A percentile compares a stretch with the other conserved stretches of the same genome.
Conservation (phyloP, 2,113 vertebrate genomes). For the Tretioscincus oriximinensis region DNA sequence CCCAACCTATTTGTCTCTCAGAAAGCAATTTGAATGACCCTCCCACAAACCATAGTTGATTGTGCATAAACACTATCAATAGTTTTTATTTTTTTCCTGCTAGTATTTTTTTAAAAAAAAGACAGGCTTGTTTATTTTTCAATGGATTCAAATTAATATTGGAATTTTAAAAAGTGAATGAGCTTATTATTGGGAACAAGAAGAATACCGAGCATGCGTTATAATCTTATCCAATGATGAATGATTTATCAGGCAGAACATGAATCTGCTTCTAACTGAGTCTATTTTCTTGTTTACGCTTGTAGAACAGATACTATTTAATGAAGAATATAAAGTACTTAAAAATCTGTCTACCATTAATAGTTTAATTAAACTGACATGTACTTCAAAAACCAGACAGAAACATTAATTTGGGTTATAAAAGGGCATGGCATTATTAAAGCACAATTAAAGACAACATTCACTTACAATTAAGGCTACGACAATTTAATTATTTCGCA, state of each 20-base stretch:
- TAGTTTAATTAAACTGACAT: constrained; percentile 81
- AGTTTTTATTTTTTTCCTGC: constrained; percentile 10
- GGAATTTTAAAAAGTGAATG: constrained; percentile 56
- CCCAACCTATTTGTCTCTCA: not conserved
- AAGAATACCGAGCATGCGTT: constrained; percentile 56
- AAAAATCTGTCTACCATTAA: constrained; percentile 78
- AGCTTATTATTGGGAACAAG: constrained; percentile 60
- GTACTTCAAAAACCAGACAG: constrained; percentile 77
- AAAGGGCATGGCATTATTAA: constrained; percentile 83
- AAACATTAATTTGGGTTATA: constrained; percentile 80
- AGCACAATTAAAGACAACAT: constrained; percentile 79
- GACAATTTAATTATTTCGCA: constrained; percentile 76
- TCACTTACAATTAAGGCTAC: constrained; percentile 74
- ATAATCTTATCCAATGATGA: constrained; percentile 65
- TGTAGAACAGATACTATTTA: constrained; percentile 77
- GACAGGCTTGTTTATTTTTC: constrained; percentile 60
- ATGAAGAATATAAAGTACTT: constrained; percentile 78
- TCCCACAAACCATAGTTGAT: constrained; percentile 27
- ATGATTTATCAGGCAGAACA: constrained; percentile 69
- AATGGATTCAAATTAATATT: constrained; percentile 58
- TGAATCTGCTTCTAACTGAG: constrained; percentile 62
- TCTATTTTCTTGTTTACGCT: constrained; percentile 74
- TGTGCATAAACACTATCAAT: constrained; percentile 40
- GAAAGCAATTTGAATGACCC: not conserved
- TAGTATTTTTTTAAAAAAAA: constrained; percentile 39